Percentiles rank a stretch among this genome's conserved stretches.
Evolutionary conservation across 2,113 vertebrate genomes (phyloP).

Genomic region (Pan troglodytes): NHGRI_mPanTro3-v2.1_pri NC_072404.2:51840001-51840500

Average conservation of each 20-base stretch:
- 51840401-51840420: neutral
- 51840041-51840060: no score
- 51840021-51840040: neutral
- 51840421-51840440: constrained; percentile 8
- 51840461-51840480: constrained; percentile 86
- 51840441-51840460: constrained; percentile 85
- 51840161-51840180: neutral
- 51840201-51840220: neutral
- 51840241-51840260: neutral
- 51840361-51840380: neutral
- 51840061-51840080: neutral
- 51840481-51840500: constrained; percentile 87
- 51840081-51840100: neutral
- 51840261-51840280: neutral
- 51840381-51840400: neutral
- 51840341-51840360: neutral
- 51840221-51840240: neutral
- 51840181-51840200: neutral
- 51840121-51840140: neutral
- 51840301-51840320: neutral
- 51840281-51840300: neutral
- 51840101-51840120: neutral
- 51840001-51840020: neutral
- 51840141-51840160: neutral
- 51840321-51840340: neutral